phyloP scores from a whole-genome alignment of 2,797 vertebrate species.

The Benthosema pterotum region DNA sequence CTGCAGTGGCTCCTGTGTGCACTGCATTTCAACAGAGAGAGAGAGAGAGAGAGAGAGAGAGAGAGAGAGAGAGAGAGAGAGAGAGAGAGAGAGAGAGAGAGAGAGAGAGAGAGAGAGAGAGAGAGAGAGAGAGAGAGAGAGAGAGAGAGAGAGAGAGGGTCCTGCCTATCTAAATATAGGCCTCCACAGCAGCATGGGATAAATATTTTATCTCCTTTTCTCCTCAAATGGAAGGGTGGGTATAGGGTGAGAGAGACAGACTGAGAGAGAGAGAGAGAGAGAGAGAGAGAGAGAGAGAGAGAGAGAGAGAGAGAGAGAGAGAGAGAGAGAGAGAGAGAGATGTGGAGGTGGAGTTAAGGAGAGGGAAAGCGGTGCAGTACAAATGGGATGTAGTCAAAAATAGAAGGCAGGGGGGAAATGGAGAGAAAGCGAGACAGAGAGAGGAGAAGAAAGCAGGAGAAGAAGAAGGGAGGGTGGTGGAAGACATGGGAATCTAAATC shows the following conservation, averaged over 20 bases:
- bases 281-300: not conserved
- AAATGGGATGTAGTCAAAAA: conserved; percentile 57
- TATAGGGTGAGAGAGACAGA: no score
- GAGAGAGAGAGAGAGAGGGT: not conserved
- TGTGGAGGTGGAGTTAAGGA: conserved; percentile 9
- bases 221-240: conserved; percentile 50
- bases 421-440: conserved; percentile 3
- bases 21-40: conserved; percentile 45
- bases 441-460: conserved; percentile 29
- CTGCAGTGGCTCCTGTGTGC: conserved; percentile 39
- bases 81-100: conserved; percentile 11
- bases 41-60: conserved; percentile 3
- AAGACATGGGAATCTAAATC: conserved; percentile 51
- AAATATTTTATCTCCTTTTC: conserved; percentile 78
- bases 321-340: conserved; percentile 16
- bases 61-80: not conserved
- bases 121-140: not conserved
- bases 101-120: no score
- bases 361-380: conserved; percentile 26
- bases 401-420: conserved; percentile 40
- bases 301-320: not conserved
- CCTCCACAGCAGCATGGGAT: conserved; percentile 63
- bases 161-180: conserved; percentile 76
- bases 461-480: conserved; percentile 19
- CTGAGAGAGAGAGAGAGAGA: conserved; percentile 23